Base-by-base conservation (phyloP, 2,797 vertebrate genomes). In the Oreortyx pictus region DNA sequence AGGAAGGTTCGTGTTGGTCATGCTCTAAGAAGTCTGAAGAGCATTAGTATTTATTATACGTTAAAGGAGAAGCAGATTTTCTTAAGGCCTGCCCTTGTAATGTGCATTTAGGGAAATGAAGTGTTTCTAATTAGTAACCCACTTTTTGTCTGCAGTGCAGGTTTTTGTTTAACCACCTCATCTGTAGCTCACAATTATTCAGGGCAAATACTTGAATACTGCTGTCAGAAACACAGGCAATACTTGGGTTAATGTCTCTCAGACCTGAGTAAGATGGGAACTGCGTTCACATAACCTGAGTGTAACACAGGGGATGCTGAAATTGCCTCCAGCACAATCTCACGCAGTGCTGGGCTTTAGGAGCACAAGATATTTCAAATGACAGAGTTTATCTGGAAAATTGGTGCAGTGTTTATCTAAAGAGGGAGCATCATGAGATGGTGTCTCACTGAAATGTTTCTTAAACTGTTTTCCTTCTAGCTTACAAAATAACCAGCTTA, bases 21-120 rank as follows among this genome's bases (percentile, higher is more conserved):
- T 44, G 46, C 41, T 91, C 31, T 44, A 52, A 70, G 66, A 47
- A 88, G 71, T 86, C 67, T 92, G 49, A 90, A 91, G n/a, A 22
- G 22, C 62, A 62, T 90, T 89, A 86, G 25, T 52, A 35, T 70
- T 82, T 83, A 78, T 91, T 91, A 82, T 60, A 84, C 91, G 85
- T 88, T 65, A 56, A 88, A 88, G 83, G 54, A 41, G 52, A 64
- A 82, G 46, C 22, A 67, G 39, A 95, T 87, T 79, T 86, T 27
- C 64, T 89, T 22, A 60, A 61, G 35, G 50, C 18, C 43, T 89
- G 37, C 57, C 39, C 23, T n/a, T 27, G 6, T 61, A 41, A 54
- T 7, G 3, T 33, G 35, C 23, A 14, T 86, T 72, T 85, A 46
- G 67, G 22, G 60, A 74, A 56, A 73, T 86, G 7, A 90, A 95